These are phyloP conservation scores for Danio choprae DNA, from an alignment of 2,797 vertebrate genomes.

Conservation along the genomic window DNA sequence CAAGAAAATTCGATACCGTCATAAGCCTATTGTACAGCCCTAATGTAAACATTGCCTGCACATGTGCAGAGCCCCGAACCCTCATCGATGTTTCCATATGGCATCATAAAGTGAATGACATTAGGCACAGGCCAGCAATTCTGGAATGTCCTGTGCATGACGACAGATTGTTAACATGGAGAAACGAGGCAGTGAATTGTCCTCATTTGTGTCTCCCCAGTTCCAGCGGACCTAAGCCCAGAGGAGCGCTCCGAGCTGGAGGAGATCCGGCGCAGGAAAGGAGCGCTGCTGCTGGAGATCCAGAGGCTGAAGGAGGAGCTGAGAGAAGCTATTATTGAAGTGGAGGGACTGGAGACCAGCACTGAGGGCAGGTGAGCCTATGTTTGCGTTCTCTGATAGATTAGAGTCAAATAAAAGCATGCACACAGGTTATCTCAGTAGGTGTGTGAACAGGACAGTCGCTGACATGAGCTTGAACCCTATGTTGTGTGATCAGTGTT, in stretches of 20 bases:
- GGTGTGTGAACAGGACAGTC: neutral
- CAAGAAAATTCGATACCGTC: too few species aligned
- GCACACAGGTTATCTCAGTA: neutral
- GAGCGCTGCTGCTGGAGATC: conserved; percentile 93
- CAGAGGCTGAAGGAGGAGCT: conserved; percentile 92
- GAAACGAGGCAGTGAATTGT: neutral
- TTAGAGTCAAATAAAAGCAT: neutral
- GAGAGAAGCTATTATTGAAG: conserved; percentile 92
- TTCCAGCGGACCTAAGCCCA: conserved; percentile 85
- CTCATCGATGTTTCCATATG: conserved; percentile 37
- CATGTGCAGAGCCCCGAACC: neutral
- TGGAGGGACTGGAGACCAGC: conserved; percentile 91
- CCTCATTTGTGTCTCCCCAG: conserved; percentile 59
- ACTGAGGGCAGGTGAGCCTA: conserved; percentile 89
- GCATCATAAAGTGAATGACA: conserved; percentile 32
- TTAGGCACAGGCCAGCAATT: conserved; percentile 31
- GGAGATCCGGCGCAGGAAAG: conserved; percentile 93
- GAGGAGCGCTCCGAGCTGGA: conserved; percentile 94
- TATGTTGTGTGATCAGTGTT: too few species aligned
- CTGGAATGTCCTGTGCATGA: neutral
- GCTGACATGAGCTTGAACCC: conserved; percentile 12
- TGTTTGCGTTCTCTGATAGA: conserved; percentile 7
- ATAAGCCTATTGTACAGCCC: too few species aligned
- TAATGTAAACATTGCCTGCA: too few species aligned
- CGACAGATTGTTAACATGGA: neutral